These are phyloP conservation scores for Eupithecia dodoneata DNA, from an alignment of 2,888 invertebrate species.

Conservation along the genomic window DNA sequence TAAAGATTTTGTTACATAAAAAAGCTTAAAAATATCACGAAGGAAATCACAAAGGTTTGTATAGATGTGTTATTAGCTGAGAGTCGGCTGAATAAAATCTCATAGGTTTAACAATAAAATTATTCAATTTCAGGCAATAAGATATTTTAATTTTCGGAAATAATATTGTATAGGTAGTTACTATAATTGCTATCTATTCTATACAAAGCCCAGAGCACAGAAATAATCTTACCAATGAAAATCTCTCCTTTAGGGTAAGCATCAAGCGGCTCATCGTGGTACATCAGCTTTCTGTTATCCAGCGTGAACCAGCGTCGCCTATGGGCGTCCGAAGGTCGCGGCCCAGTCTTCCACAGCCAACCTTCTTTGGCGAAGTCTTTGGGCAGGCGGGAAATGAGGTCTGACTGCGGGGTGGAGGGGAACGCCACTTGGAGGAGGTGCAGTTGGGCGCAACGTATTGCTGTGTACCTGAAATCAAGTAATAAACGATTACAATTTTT, in stretches of 20 bases:
- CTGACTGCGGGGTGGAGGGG: slow-evolving; percentile 89
- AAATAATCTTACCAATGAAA: slow-evolving; percentile 86
- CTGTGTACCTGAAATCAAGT: slow-evolving; percentile 83
- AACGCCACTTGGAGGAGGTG: slow-evolving; percentile 93
- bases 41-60: too few species aligned
- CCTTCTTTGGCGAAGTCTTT: slow-evolving; percentile 94
- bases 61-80: too few species aligned
- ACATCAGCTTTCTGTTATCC: slow-evolving; percentile 96
- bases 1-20: too few species aligned
- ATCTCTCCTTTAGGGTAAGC: slow-evolving; percentile 96
- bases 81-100: too few species aligned
- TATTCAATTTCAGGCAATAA: too few species aligned
- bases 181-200: too few species aligned
- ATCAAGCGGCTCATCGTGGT: slow-evolving; percentile 93
- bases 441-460: slow-evolving; percentile 92
- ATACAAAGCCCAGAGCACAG: background rate
- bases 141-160: too few species aligned
- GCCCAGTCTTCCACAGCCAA: slow-evolving; percentile 95
- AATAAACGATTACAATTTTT: too few species aligned
- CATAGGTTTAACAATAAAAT: too few species aligned
- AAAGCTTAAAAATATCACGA: too few species aligned
- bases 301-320: slow-evolving; percentile 95
- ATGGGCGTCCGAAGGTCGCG: slow-evolving; percentile 91
- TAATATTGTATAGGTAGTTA: too few species aligned
- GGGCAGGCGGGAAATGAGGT: slow-evolving; percentile 89